Base-by-base conservation (phyloP, 1,140 invertebrate genomes). In the Teleopsis dalmanni region DNA sequence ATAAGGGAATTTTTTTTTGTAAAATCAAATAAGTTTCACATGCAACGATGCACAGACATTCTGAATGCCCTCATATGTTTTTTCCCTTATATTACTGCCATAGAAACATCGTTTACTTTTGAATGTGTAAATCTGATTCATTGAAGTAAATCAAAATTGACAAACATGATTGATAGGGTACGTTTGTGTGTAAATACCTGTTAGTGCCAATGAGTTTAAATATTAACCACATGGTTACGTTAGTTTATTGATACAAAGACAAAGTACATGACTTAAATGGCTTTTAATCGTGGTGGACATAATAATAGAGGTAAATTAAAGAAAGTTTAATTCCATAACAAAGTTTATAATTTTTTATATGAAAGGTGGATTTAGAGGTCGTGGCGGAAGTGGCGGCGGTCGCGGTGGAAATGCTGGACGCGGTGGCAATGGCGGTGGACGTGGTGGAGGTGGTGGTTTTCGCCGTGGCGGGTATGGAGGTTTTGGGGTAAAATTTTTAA, bases 381-480 rank as follows among this genome's bases (percentile, higher is more conserved):
- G 56, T 35, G 48, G 74, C 48, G 70, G 74, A 19, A 65, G 73
- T 40, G 71, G 75, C 18, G 72, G 74, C 4, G 58, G 65, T 26
- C 63, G 70, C n/a, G 62, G 72, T 44, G 69, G 74, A 43, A 71
- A 75, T 10, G 65, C 73, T 45, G 68, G 75, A 49, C 74, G 75
- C 2, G 70, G 71, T n/a, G 71, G 72, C 21, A 64, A 58, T 25
- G 47, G 72, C 46, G 70, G 74, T 4, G 68, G 73, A 21, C 66
- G 76, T 40, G 61, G 76, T 36, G 70, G 73, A n/a, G 70, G 74
- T 31, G 72, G 76, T 36, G 75, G 77, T 18, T 60, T 72, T 13
- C 19, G 43, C 23, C 14, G 46, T 19, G 58, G 68, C 26, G 65
- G 76, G 37, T 62, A 76, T 42, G 71, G 73, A 11, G 71, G 75